Base-by-base conservation (phyloP, 2,797 vertebrate species). In the Enteromius thamalakanensis region DNA sequence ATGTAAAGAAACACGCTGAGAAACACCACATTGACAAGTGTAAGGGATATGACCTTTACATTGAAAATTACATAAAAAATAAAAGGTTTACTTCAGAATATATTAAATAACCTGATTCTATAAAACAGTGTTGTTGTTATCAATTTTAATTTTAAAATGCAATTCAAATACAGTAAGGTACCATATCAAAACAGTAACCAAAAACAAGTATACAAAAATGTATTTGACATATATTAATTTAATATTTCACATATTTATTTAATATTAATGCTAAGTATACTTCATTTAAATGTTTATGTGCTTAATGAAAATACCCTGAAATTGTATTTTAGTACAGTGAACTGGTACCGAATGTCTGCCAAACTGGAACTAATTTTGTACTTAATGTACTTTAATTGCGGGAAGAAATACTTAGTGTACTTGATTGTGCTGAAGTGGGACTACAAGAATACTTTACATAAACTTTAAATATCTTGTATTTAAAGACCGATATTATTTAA, bases 1-100 rank as follows among this genome's bases (percentile, higher is more conserved):
- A 47, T 23, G 12, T 15, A 80, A 69, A 70, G 53, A 80, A 80
- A 45, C 37, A 72, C 23, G 55, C 49, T 6, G n/a, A 34, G 72
- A 62, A 17, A 53, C n/a, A 60, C 2, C 6, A 12, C 34, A 45
- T 4, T 62, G 40, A 47, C 17, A 71, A 71, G 26, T 21, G 8
- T 11, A 15, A 17, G 14, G 7, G 32, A 49, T 69, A 17, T 42
- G 47, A 37, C n/a, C 55, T 58, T 55, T 55, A 55, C 40, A 15
- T 37, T 68, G 2, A 53, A 42, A 70, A 4, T 9, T 29, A 53
- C 45, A 32, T 47, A 32, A 26, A 15, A 15, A 49, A 32, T 21
- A 3, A 21, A 53, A 3, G 21, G 19, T 53, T 53, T 3, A 9
- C 51, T 53, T 53, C 19, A 21, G 5, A 60, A 62, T 47, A 47